Conservation (phyloP, 2,113 vertebrate genomes). For the Oryctolagus cuniculus region DNA sequence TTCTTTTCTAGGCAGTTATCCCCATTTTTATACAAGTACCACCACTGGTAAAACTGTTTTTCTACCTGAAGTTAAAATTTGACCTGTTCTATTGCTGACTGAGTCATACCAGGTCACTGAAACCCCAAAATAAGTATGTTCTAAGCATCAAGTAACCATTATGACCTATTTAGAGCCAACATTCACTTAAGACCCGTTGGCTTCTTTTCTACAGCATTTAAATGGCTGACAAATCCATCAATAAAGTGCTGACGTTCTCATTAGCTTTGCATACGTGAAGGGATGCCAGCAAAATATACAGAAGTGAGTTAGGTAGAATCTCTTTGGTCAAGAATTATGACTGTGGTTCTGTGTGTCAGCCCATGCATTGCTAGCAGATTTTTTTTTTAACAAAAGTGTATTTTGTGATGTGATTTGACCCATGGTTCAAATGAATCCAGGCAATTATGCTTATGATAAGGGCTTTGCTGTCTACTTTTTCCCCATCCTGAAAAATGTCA, state of each 20-base stretch:
- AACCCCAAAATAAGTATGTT: slow-evolving; percentile 79
- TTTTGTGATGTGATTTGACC: slow-evolving; percentile 66
- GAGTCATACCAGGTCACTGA: slow-evolving; percentile 71
- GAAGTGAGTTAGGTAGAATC: slow-evolving; percentile 46
- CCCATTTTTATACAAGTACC: slow-evolving; percentile 74
- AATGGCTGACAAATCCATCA: neutral
- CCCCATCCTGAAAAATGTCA: slow-evolving; percentile 58
- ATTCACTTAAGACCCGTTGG: slow-evolving; percentile 33
- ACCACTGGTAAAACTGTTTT: slow-evolving; percentile 54
- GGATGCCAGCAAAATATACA: slow-evolving; percentile 21
- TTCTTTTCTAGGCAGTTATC: slow-evolving; percentile 45
- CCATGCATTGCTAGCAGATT: neutral
- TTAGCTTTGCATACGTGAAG: neutral
- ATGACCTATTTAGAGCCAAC: slow-evolving; percentile 65
- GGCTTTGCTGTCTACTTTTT: slow-evolving; percentile 49
- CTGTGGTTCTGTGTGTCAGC: slow-evolving; percentile 41
- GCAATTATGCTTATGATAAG: slow-evolving; percentile 41
- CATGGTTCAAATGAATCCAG: slow-evolving; percentile 25
- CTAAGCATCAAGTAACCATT: slow-evolving; percentile 62
- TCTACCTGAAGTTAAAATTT: slow-evolving; percentile 64
- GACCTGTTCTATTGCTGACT: slow-evolving; percentile 59
- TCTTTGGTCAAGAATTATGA: slow-evolving; percentile 12
- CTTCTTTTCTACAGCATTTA: slow-evolving; percentile 25
- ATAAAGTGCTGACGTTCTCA: neutral
- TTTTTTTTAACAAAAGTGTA: slow-evolving; percentile 40